Evolutionary conservation across 2,888 invertebrate genomes (phyloP), one percentile per base, ranked within the genome.

Genomic region (Dicroscelio sp.): DNA sequence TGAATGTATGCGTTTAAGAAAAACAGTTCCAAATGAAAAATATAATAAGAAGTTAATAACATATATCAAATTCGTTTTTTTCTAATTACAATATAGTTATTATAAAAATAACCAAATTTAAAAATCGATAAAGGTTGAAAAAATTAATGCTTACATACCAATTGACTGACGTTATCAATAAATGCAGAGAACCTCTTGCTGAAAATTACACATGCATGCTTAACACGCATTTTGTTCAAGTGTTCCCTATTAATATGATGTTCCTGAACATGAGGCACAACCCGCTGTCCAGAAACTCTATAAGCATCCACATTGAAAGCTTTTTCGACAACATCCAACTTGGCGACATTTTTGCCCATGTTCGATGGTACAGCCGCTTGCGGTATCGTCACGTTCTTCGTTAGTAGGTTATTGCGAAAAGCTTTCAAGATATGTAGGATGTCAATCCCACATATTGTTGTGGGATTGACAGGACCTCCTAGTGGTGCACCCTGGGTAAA

Each of bases 401-500:
- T 82, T 23, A 92, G 30, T 8, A 92, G 58, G 82, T 90, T 90
- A 30, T 90, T 92, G 10, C 90, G n/a, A 8, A 83, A 63, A 23
- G 35, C 27, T 38, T 76, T 76, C 3, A 33, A 31, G 5, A 76
- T 12, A 38, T 60, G 76, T 27, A 60, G 76, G 0, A 76, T 17
- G 38, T 76, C 76, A 38, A 63, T n/a, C n/a, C n/a, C n/a, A n/a
- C n/a, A n/a, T n/a, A n/a, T n/a, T n/a, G n/a, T n/a, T n/a, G n/a
- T n/a, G n/a, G n/a, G n/a, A n/a, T n/a, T n/a, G n/a, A n/a, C n/a
- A n/a, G n/a, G n/a, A n/a, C n/a, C n/a, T n/a, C n/a, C n/a, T n/a
- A n/a, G n/a, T n/a, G n/a, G n/a, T n/a, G n/a, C n/a, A n/a, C n/a
- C n/a, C n/a, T n/a, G n/a, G n/a, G n/a, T n/a, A n/a, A n/a, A n/a